Evolutionary conservation across 64 coral and sea anemone genomes (phyloP).

Genomic region (Stichodactyla helianthus): DNA sequence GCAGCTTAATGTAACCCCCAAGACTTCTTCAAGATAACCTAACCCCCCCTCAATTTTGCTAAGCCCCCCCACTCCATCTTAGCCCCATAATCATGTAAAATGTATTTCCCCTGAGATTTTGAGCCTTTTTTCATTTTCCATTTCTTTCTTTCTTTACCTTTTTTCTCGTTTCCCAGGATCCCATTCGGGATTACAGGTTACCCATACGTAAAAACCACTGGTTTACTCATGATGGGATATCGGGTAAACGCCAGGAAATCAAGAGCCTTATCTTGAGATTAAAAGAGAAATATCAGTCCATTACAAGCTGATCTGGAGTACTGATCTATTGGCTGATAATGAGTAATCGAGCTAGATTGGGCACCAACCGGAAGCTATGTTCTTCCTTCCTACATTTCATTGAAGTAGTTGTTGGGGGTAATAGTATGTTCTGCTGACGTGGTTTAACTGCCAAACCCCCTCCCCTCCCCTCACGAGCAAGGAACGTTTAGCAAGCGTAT

Average conservation of each 20-base stretch:
- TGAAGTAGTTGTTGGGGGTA: too few relatives aligned
- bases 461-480: too few relatives aligned
- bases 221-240: constrained; percentile 24
- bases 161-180: constrained; percentile 21
- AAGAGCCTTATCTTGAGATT: constrained; percentile 21
- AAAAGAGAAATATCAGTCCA: constrained; percentile 1
- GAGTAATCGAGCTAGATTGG: too few relatives aligned
- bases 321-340: too few relatives aligned
- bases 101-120: not conserved
- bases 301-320: not conserved
- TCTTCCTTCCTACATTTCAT: too few relatives aligned
- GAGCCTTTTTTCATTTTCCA: not conserved
- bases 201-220: constrained; percentile 39
- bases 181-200: constrained; percentile 39
- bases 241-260: constrained; percentile 42
- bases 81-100: not conserved
- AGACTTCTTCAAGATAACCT: too few relatives aligned
- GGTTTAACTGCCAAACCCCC: too few relatives aligned
- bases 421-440: too few relatives aligned
- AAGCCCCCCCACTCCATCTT: not conserved
- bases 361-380: too few relatives aligned
- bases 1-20: too few relatives aligned
- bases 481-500: too few relatives aligned
- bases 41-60: too few relatives aligned
- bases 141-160: not conserved